These are phyloP conservation scores for Branchipolynoe longqiensis DNA, from an alignment of 2,888 invertebrate genomes.

Conservation along the genomic window DNA sequence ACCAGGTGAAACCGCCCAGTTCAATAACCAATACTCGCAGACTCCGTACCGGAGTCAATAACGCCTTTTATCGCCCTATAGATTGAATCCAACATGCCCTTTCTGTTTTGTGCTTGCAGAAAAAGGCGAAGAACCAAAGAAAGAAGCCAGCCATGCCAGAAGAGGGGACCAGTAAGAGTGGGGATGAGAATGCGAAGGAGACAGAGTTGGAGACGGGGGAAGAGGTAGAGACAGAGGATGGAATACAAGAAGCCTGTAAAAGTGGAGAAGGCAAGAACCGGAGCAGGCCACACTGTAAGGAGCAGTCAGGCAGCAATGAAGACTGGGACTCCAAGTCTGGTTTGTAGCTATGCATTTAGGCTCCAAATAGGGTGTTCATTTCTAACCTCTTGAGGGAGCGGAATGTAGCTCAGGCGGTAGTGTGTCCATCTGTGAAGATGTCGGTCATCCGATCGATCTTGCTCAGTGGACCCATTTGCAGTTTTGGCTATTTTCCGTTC, in stretches of 20 bases:
- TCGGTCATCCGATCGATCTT: too few species aligned
- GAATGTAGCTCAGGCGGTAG: too few species aligned
- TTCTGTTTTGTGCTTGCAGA: background rate
- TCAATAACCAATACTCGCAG: too few species aligned
- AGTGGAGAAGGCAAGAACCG: conserved; percentile 16
- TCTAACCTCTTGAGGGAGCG: too few species aligned
- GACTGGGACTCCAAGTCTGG: conserved; percentile 60
- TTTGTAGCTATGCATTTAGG: background rate
- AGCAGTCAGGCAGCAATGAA: conserved; percentile 35
- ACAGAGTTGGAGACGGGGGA: conserved; percentile 32
- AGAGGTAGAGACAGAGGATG: conserved; percentile 18
- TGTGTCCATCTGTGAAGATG: too few species aligned
- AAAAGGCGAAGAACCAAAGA: conserved; percentile 62
- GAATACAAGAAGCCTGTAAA: background rate
- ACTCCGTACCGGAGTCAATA: too few species aligned
- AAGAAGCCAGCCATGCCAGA: conserved; percentile 47
- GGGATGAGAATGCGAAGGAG: conserved; percentile 54
- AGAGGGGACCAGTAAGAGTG: background rate
- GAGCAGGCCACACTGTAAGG: conserved; percentile 22
- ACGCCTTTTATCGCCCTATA: too few species aligned
- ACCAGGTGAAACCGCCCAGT: too few species aligned
- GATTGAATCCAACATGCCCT: too few species aligned
- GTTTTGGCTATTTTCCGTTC: too few species aligned
- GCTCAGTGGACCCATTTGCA: too few species aligned
- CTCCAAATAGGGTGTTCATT: too few species aligned